phyloP scores from a whole-genome alignment of 1,140 invertebrate species.

The Drosophila lacteicornis region DNA sequence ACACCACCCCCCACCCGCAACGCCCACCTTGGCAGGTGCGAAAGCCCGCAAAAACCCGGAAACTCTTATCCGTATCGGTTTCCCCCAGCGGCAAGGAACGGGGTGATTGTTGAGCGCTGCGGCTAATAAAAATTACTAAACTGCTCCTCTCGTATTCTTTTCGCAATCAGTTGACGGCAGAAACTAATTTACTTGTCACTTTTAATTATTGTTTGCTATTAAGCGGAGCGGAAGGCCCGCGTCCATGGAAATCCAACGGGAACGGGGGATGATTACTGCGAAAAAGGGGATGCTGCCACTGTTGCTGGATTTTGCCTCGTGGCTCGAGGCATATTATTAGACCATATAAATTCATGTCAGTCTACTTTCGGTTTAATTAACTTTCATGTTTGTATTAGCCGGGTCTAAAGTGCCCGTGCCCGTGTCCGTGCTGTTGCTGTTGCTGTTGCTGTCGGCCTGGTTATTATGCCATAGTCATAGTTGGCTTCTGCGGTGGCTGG shows the following conservation, averaged over 20 bases:
- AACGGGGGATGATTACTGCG: neutral
- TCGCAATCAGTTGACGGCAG: constrained; percentile 38
- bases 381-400: constrained; percentile 82
- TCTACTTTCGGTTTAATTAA: constrained; percentile 81
- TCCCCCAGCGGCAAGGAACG: neutral
- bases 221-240: constrained; percentile 61
- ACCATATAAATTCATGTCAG: constrained; percentile 82
- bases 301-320: constrained; percentile 1
- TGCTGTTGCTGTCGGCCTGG: constrained; percentile 27
- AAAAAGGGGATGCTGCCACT: constrained; percentile 13
- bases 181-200: constrained; percentile 83
- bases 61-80: constrained; percentile 35
- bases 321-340: constrained; percentile 75
- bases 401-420: constrained; percentile 16
- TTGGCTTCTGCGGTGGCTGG: constrained; percentile 43
- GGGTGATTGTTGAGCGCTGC: constrained; percentile 6
- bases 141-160: constrained; percentile 20
- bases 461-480: constrained; percentile 63
- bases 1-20: too few species aligned
- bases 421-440: neutral
- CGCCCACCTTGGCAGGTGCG: constrained; percentile 43
- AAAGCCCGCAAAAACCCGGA: constrained; percentile 19
- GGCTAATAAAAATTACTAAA: constrained; percentile 68
- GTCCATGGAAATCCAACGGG: constrained; percentile 11
- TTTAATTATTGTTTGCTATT: constrained; percentile 77